phyloP scores from a whole-genome alignment of 2,113 vertebrate species.

The Nettapus auritus region DNA sequence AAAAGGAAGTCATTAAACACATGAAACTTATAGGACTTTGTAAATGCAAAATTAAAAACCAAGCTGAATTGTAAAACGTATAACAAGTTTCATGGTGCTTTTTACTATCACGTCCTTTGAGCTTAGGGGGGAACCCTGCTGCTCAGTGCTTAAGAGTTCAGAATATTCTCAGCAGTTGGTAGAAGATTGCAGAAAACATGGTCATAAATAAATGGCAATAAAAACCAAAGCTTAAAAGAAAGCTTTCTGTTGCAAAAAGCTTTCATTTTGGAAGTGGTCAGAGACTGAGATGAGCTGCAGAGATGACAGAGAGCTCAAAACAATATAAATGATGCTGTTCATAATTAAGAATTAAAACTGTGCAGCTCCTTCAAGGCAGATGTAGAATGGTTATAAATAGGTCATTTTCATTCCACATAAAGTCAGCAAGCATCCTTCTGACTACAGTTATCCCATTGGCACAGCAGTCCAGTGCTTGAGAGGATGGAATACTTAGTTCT shows the following conservation, averaged over 20 bases:
- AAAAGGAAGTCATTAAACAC: neutral
- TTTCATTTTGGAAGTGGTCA: neutral
- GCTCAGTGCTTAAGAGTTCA: neutral
- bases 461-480: neutral
- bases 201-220: neutral
- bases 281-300: neutral
- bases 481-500: neutral
- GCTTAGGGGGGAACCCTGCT: neutral
- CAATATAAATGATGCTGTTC: neutral
- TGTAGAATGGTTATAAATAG: neutral
- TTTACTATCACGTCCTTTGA: neutral
- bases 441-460: neutral
- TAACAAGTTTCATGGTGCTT: neutral
- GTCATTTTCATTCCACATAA: neutral
- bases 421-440: slow-evolving; percentile 7
- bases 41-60: neutral
- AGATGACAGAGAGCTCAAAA: neutral
- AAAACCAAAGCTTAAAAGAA: neutral
- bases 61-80: neutral
- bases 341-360: neutral
- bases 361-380: neutral
- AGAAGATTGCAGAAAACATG: neutral
- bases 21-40: neutral
- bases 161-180: neutral
- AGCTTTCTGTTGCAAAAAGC: neutral